phyloP scores from a whole-genome alignment of 1,140 invertebrate genomes.

The Archivesica marissinica region DNA sequence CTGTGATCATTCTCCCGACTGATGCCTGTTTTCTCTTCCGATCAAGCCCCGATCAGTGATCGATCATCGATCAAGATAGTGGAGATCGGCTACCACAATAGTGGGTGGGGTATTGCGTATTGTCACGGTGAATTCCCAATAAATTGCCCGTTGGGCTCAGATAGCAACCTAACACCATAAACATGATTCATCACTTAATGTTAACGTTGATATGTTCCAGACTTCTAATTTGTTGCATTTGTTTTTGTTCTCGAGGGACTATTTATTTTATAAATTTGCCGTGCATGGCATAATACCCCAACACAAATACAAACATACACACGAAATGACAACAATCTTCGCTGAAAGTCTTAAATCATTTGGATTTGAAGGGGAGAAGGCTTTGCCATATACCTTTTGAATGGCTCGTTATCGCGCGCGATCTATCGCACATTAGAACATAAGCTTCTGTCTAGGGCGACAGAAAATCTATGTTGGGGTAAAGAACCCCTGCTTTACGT shows the following conservation, averaged over 20 bases:
- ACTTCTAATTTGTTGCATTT: not conserved
- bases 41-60: conserved; percentile 24
- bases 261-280: conserved; percentile 42
- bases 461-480: too few species aligned
- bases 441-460: too few species aligned
- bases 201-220: not conserved
- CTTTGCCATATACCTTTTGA: too few species aligned
- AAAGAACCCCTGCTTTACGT: too few species aligned
- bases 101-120: conserved; percentile 25
- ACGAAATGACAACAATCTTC: conserved; percentile 25
- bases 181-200: conserved; percentile 48
- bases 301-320: conserved; percentile 16
- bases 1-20: conserved; percentile 1
- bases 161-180: conserved; percentile 28
- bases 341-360: not conserved
- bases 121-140: not conserved
- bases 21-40: conserved; percentile 4
- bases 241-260: conserved; percentile 15
- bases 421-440: too few species aligned
- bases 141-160: not conserved
- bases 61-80: conserved; percentile 7
- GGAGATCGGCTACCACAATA: not conserved
- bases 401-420: too few species aligned
- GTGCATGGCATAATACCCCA: conserved; percentile 15
- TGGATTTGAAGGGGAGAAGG: too few species aligned